Percentiles rank a stretch among this genome's conserved stretches.
These are phyloP conservation scores for Hydrocynus forskahlii DNA, from an alignment of 2,797 vertebrate species.

Conservation along the genomic window DNA sequence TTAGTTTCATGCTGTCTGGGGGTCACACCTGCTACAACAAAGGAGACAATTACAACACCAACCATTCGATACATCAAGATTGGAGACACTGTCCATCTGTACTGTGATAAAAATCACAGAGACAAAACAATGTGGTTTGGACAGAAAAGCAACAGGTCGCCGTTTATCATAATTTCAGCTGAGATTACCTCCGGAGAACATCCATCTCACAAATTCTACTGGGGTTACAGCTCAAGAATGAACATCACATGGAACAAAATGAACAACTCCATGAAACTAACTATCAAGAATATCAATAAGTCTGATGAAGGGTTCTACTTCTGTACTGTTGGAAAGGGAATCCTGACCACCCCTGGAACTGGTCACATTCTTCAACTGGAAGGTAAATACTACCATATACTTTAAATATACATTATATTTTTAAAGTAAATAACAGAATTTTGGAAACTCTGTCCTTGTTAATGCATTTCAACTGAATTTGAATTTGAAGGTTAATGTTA, in stretches of 20 bases:
- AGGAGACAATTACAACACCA: background rate
- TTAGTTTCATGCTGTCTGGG: background rate
- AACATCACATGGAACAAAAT: background rate
- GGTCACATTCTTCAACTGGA: slow-evolving; percentile 1
- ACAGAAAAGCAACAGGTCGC: slow-evolving; percentile 5
- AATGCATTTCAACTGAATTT: background rate
- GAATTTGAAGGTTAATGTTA: background rate
- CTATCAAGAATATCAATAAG: slow-evolving; percentile 1
- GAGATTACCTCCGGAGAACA: background rate
- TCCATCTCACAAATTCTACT: background rate
- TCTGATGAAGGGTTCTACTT: slow-evolving; percentile 22
- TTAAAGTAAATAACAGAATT: too few relatives aligned
- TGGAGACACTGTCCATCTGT: background rate
- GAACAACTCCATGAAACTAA: background rate
- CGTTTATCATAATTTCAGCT: slow-evolving; percentile 9
- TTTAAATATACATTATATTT: too few relatives aligned
- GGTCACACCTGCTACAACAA: background rate
- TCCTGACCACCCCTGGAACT: slow-evolving; percentile 1
- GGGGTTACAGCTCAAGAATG: slow-evolving; percentile 9
- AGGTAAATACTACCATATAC: background rate
- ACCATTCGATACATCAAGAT: too few relatives aligned
- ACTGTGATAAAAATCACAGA: slow-evolving; percentile 15
- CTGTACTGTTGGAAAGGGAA: slow-evolving; percentile 8
- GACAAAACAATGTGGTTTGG: slow-evolving; percentile 3
- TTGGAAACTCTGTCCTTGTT: too few relatives aligned